Percentiles rank a stretch among this genome's conserved stretches.
phyloP scores from a whole-genome alignment of 2,888 invertebrate species.

The Apamea sordens region DNA sequence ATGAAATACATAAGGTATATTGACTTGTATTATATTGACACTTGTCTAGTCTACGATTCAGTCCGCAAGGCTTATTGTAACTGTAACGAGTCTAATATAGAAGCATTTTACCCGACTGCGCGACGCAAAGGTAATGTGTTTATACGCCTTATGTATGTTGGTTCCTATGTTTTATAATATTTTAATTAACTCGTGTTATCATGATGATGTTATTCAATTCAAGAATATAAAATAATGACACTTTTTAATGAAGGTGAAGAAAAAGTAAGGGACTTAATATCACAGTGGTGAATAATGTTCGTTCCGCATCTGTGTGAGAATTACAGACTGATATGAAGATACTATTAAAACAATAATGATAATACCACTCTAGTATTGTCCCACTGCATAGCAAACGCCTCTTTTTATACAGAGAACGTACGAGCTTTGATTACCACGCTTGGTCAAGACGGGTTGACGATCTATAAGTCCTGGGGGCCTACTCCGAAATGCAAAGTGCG shows the following conservation, averaged over 20 bases:
- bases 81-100: neutral
- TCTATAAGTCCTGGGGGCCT: neutral
- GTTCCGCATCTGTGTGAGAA: neutral
- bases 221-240: neutral
- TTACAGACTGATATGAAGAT: neutral
- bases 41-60: neutral
- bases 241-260: too few species aligned
- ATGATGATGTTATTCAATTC: neutral
- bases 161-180: too few species aligned
- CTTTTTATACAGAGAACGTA: neutral
- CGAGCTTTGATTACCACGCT: neutral
- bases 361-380: neutral
- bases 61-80: neutral
- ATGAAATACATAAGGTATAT: too few species aligned
- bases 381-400: neutral
- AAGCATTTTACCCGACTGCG: too few species aligned
- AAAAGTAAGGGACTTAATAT: neutral
- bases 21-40: neutral
- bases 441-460: neutral
- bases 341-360: neutral
- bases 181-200: neutral
- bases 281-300: neutral
- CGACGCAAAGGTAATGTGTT: too few species aligned
- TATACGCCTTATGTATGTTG: too few species aligned
- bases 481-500: too few species aligned